phyloP scores from a whole-genome alignment of 2,797 vertebrate species.

The Sandelia bainsii region DNA sequence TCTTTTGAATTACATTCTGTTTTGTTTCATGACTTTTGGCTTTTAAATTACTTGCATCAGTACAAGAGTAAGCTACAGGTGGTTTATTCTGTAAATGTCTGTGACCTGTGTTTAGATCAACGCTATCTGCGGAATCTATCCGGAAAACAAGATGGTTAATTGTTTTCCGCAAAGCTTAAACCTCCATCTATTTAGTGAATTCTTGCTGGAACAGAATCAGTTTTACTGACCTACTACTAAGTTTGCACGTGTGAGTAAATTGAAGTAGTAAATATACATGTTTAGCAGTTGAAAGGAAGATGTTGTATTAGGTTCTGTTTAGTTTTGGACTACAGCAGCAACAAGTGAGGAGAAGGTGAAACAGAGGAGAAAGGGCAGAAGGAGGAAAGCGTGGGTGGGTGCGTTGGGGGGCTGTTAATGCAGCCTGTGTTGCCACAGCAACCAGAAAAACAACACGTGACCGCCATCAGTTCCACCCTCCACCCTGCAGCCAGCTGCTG shows the following conservation, averaged over 20 bases:
- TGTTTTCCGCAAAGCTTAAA: conserved; percentile 4
- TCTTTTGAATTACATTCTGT: background rate
- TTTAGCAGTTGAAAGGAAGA: background rate
- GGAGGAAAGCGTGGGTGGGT: conserved; percentile 1
- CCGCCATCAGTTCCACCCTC: conserved; percentile 1
- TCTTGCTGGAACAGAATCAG: background rate
- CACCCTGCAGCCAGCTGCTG: conserved; percentile 14
- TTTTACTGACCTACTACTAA: too few species aligned
- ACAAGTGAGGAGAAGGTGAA: conserved; percentile 12
- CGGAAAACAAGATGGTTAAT: conserved; percentile 8
- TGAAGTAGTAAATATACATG: background rate
- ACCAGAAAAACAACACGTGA: conserved; percentile 63
- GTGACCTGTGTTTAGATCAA: background rate
- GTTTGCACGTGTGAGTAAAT: background rate
- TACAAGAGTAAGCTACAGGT: background rate
- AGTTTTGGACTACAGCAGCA: background rate
- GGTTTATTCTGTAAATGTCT: conserved; percentile 2
- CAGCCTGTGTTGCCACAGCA: conserved; percentile 42
- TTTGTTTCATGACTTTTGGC: background rate
- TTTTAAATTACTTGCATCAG: background rate
- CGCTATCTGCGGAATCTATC: conserved; percentile 26
- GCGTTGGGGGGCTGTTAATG: conserved; percentile 40
- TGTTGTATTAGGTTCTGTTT: background rate
- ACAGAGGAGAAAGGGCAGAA: conserved; percentile 6
- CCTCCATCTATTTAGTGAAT: background rate